These are phyloP conservation scores for Oryzias melastigma DNA, from an alignment of 2,113 vertebrate species.

Conservation along the genomic window DNA sequence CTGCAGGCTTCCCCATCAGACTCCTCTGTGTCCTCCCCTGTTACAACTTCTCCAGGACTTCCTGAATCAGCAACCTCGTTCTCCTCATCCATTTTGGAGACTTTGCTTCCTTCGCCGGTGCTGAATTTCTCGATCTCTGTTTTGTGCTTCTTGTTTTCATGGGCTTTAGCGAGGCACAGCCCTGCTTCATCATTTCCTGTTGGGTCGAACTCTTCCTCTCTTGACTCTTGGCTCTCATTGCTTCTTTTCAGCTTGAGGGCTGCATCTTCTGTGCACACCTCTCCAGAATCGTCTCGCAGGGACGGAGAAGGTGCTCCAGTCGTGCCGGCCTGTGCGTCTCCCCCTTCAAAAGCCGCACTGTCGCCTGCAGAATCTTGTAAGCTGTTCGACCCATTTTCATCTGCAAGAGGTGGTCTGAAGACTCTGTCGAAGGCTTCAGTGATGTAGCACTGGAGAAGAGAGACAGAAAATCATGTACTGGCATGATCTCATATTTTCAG, in stretches of 20 bases:
- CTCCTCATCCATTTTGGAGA: background rate
- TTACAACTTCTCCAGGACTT: background rate
- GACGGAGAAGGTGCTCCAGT: slow-evolving; percentile 2
- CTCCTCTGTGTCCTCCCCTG: slow-evolving; percentile 2
- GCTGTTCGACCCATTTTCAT: slow-evolving; percentile 24
- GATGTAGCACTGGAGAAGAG: slow-evolving; percentile 64
- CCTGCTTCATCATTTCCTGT: slow-evolving; percentile 11
- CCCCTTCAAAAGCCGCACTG: background rate
- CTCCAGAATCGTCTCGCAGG: slow-evolving; percentile 20
- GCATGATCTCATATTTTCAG: background rate
- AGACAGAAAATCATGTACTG: slow-evolving; percentile 2
- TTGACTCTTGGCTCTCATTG: background rate
- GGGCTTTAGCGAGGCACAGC: background rate
- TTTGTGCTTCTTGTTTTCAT: slow-evolving; percentile 6
- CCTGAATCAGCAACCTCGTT: background rate
- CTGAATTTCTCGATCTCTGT: background rate
- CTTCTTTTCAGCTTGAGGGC: background rate
- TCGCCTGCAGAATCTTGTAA: slow-evolving; percentile 12
- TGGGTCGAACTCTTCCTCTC: slow-evolving; percentile 2
- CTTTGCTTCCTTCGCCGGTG: background rate
- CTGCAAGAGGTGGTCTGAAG: slow-evolving; percentile 52
- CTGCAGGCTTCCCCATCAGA: background rate
- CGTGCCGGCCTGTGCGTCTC: background rate
- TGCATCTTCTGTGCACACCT: slow-evolving; percentile 9
- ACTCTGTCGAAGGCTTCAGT: slow-evolving; percentile 66